Evolutionary conservation across 2,113 vertebrate species (phyloP), one percentile per base, ranked within the genome.

Genomic region (Oncorhynchus clarkii): DNA sequence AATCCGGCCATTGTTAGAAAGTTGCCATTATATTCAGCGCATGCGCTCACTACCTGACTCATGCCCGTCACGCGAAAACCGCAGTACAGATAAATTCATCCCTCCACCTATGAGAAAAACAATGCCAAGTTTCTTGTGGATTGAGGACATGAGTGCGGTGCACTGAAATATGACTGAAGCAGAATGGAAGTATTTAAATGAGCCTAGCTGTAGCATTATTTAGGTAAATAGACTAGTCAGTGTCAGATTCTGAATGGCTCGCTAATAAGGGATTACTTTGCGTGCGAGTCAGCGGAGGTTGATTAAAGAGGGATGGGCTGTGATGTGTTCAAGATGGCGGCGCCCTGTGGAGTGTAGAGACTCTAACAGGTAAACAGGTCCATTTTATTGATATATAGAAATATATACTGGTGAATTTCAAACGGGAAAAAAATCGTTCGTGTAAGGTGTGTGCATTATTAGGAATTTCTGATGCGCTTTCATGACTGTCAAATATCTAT

Each of bases 281-380:
- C 72, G 80, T 81, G 81, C 24, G 18, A 67, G 82, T 57, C 77
- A 54, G 79, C 82, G 94, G 83, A 94, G 69, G 90, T 71, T 67
- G 76, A 92, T 66, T 9, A 79, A 87, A 90, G 93, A 90, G 85
- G 90, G 93, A 88, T 91, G 92, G 93, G 91, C 91, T 92, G 95
- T 95, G 94, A 95, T 84, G 86, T 91, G 95, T 94, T 92, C 94
- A 98, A 99, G 95, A 98, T 98, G 97, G 97, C 97, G 96, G 97
- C 97, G 97, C 97, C 97, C 97, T 98, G 95, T 96, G 95, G 95
- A 95, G 94, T 92, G 93, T 92, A 91, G 94, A 92, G 89, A 87
- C 90, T 95, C 92, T 95, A 95, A 94, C 94, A 95, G 96, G 96
- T 98, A 98, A 98, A 97, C 95, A 96, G 87, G 60, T 89, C 84